phyloP scores from a whole-genome alignment of 2,888 invertebrate species.

The Caenorhabditis sp. region DNA sequence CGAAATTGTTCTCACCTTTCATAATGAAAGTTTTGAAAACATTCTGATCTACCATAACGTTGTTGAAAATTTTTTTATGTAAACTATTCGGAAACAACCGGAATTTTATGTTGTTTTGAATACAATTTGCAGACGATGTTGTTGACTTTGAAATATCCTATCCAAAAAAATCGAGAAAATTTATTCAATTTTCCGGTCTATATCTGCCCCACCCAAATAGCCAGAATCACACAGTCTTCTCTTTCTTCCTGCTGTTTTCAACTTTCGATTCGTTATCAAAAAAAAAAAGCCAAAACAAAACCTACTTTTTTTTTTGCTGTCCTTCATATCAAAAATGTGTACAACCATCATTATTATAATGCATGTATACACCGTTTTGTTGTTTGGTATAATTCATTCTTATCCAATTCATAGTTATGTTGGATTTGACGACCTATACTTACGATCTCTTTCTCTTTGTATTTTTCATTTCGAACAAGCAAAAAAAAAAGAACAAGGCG shows the following conservation, averaged over 20 bases:
- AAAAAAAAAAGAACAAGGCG: not conserved
- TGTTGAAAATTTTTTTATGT: no score
- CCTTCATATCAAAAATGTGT: not conserved
- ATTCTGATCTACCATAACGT: no score
- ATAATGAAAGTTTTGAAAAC: no score
- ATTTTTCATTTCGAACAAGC: not conserved
- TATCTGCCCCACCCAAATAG: not conserved
- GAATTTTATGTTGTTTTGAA: not conserved
- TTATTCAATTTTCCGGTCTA: not conserved
- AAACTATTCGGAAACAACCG: not conserved
- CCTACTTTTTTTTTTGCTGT: not conserved
- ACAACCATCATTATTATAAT: not conserved
- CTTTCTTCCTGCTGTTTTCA: not conserved
- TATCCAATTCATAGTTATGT: not conserved
- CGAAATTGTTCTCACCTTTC: no score
- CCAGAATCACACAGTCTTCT: not conserved
- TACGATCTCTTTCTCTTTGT: not conserved
- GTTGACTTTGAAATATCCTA: not conserved
- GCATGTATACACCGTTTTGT: not conserved
- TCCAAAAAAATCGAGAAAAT: not conserved
- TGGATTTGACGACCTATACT: not conserved
- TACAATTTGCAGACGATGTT: not conserved
- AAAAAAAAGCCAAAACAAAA: not conserved
- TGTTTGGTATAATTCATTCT: not conserved
- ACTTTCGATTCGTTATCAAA: not conserved